Percentiles rank a stretch among this genome's conserved stretches.
Conservation (phyloP, 2,113 vertebrate genomes). For the Limanda limanda region DNA sequence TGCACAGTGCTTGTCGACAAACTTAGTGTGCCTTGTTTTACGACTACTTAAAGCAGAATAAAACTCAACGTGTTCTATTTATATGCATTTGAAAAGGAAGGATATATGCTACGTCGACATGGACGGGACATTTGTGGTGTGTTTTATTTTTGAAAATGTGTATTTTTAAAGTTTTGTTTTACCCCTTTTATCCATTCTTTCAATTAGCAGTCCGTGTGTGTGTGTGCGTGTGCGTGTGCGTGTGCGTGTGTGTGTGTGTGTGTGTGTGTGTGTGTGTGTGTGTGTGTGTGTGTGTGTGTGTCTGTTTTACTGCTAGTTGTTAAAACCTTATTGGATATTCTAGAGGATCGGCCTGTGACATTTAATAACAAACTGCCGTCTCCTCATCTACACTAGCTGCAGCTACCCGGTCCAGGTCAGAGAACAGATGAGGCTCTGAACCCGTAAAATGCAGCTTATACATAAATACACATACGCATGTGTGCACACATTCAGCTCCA, state of each 20-base stretch:
- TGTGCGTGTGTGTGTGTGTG: no score
- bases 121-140: no score
- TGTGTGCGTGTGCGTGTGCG: neutral
- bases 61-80: no score
- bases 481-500: conserved; percentile 14
- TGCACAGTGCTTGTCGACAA: no score
- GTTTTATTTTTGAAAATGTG: no score
- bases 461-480: conserved; percentile 20
- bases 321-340: conserved; percentile 70
- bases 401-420: conserved; percentile 49
- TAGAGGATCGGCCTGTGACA: conserved; percentile 70
- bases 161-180: neutral
- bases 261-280: no score
- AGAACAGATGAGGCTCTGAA: conserved; percentile 57
- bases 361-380: conserved; percentile 65
- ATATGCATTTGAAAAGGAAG: no score
- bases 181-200: neutral
- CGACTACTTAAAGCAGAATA: no score
- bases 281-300: no score
- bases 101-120: no score
- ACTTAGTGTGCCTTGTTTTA: no score
- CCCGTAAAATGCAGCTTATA: conserved; percentile 31
- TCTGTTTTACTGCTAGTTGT: neutral
- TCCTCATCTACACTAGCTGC: conserved; percentile 56
- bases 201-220: neutral